Percentiles rank a stretch among this genome's conserved stretches.
Conservation (phyloP, 2,113 vertebrate genomes). For the Cromileptes altivelis region DNA sequence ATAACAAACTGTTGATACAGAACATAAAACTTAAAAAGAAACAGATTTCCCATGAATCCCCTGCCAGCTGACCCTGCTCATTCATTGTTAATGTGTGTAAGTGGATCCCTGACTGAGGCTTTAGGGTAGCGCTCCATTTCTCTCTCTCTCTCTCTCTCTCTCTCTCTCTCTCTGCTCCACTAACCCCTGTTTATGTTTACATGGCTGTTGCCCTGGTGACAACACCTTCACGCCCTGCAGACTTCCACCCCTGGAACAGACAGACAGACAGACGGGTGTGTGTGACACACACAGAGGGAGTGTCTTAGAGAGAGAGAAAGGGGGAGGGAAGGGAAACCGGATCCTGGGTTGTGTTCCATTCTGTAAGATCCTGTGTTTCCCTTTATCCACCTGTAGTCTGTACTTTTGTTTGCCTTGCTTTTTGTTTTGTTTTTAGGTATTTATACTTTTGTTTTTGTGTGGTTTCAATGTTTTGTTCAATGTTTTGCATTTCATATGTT, state of each 20-base stretch:
- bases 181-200: slow-evolving; percentile 78
- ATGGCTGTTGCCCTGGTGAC: slow-evolving; percentile 65
- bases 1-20: too few relatives aligned
- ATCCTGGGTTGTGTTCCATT: slow-evolving; percentile 36
- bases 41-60: slow-evolving; percentile 3
- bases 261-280: background rate
- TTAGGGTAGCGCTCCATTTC: background rate
- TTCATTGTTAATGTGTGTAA: slow-evolving; percentile 40
- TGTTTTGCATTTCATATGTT: background rate
- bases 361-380: background rate
- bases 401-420: background rate
- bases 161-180: slow-evolving; percentile 2
- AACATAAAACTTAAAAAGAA: background rate
- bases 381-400: background rate
- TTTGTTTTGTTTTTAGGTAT: background rate
- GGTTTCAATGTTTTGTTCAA: background rate
- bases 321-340: slow-evolving; percentile 19
- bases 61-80: background rate
- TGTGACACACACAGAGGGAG: slow-evolving; percentile 29
- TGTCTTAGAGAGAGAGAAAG: slow-evolving; percentile 27
- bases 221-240: slow-evolving; percentile 41
- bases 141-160: background rate
- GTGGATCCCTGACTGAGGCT: slow-evolving; percentile 6
- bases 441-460: background rate
- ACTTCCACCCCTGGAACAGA: slow-evolving; percentile 59